Conservation (phyloP, 2,797 vertebrate genomes). For the Mus caroli region DNA sequence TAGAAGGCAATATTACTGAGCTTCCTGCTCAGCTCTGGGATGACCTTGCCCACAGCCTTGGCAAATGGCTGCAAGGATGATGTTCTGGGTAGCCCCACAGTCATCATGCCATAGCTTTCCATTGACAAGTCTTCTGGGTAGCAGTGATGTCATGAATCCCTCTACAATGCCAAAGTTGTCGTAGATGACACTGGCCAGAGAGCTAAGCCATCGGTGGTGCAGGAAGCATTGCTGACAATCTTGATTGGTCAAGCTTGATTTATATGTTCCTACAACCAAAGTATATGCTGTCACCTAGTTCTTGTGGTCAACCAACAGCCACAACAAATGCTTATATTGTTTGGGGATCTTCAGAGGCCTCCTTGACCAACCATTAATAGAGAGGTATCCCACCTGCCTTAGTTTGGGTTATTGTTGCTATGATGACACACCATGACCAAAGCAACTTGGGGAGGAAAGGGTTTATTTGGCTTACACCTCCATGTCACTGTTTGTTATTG, state of each 20-base stretch:
- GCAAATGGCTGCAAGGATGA: neutral
- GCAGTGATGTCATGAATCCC: neutral
- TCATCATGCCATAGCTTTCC: neutral
- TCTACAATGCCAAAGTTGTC: neutral
- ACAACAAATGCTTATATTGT: neutral
- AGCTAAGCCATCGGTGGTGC: neutral
- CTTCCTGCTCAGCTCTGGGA: neutral
- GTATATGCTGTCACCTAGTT: neutral
- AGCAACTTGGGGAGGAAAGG: neutral
- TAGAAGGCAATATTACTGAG: neutral
- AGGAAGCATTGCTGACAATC: neutral
- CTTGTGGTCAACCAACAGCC: neutral
- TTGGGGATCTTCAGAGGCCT: neutral
- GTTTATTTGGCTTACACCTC: neutral
- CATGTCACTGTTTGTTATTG: neutral
- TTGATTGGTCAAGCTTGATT: neutral
- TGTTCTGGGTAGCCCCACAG: neutral
- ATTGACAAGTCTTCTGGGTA: neutral
- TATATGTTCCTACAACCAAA: neutral
- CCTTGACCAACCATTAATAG: neutral
- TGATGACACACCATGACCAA: neutral
- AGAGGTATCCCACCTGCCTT: neutral
- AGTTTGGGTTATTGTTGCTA: neutral
- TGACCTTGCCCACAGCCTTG: neutral
- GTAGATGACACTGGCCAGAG: neutral